Evolutionary conservation across 2,113 vertebrate genomes (phyloP).

Genomic region (Myotis yumanensis): DNA sequence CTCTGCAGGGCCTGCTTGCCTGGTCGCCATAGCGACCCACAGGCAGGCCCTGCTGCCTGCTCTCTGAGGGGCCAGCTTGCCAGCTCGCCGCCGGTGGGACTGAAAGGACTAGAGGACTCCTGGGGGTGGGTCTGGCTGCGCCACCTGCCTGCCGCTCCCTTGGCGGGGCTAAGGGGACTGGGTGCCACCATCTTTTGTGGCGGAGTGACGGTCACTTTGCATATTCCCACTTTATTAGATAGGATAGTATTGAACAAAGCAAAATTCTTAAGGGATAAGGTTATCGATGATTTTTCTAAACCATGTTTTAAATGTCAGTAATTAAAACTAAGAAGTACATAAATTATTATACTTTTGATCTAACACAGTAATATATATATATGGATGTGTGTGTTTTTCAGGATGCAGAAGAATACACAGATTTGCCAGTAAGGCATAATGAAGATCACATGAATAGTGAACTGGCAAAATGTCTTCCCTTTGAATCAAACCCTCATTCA

Average conservation of each 20-base stretch:
- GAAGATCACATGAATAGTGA: constrained; percentile 98
- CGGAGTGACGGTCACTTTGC: too few species aligned
- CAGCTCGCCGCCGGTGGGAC: too few species aligned
- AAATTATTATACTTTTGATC: constrained; percentile 22
- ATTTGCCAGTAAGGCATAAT: constrained; percentile 98
- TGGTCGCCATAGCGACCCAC: too few species aligned
- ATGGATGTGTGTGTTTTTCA: constrained; percentile 69
- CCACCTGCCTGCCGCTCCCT: too few species aligned
- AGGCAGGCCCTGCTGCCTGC: too few species aligned
- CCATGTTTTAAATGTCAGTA: constrained; percentile 25
- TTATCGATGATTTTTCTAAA: constrained; percentile 10
- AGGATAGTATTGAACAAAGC: neutral
- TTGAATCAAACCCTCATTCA: constrained; percentile 94
- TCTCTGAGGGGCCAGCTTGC: too few species aligned
- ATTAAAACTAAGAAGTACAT: constrained; percentile 14
- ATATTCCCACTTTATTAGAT: too few species aligned
- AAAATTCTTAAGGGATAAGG: constrained; percentile 21
- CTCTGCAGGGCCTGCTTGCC: too few species aligned
- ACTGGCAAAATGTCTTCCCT: constrained; percentile 92
- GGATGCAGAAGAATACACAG: constrained; percentile 96
- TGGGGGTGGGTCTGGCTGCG: too few species aligned
- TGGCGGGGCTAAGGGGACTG: too few species aligned
- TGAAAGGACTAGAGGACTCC: too few species aligned
- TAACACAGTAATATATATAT: neutral
- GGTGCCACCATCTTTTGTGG: too few species aligned